Evolutionary conservation across 2,113 vertebrate genomes (phyloP).

Genomic region (Danio rerio): DNA sequence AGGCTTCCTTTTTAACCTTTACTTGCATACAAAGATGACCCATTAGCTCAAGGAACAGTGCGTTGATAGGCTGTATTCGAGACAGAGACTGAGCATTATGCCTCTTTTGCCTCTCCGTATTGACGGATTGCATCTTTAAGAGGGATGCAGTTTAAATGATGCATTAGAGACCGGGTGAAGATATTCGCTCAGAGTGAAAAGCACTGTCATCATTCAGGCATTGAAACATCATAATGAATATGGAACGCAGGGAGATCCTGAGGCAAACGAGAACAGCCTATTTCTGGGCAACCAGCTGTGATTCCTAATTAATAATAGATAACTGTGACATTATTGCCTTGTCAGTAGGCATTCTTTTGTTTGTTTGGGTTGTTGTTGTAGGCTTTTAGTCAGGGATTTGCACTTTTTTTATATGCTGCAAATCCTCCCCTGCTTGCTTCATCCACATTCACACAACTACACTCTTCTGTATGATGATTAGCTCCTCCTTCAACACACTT

Average conservation of each 20-base stretch:
- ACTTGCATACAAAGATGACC: neutral
- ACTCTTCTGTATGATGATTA: neutral
- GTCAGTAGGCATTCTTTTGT: neutral
- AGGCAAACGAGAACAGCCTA: slow-evolving; percentile 32
- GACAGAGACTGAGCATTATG: neutral
- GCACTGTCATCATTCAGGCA: neutral
- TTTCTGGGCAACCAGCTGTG: slow-evolving; percentile 25
- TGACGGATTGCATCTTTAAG: slow-evolving; percentile 31
- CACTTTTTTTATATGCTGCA: neutral
- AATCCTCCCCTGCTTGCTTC: neutral
- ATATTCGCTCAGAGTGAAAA: slow-evolving; percentile 29
- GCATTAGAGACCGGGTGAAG: slow-evolving; percentile 16
- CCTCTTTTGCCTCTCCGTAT: neutral
- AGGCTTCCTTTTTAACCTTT: neutral
- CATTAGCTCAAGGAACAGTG: neutral
- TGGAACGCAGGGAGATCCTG: slow-evolving; percentile 8
- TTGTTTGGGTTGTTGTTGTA: neutral
- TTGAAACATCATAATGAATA: slow-evolving; percentile 28
- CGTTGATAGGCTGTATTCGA: neutral
- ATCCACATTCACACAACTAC: neutral
- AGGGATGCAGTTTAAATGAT: slow-evolving; percentile 27
- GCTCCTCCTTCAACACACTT: neutral
- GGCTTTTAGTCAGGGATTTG: slow-evolving; percentile 13
- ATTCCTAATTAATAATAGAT: slow-evolving; percentile 41
- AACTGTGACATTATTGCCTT: slow-evolving; percentile 50